phyloP scores from a whole-genome alignment of 2,888 invertebrate genomes.

The Eurois occulta region DNA sequence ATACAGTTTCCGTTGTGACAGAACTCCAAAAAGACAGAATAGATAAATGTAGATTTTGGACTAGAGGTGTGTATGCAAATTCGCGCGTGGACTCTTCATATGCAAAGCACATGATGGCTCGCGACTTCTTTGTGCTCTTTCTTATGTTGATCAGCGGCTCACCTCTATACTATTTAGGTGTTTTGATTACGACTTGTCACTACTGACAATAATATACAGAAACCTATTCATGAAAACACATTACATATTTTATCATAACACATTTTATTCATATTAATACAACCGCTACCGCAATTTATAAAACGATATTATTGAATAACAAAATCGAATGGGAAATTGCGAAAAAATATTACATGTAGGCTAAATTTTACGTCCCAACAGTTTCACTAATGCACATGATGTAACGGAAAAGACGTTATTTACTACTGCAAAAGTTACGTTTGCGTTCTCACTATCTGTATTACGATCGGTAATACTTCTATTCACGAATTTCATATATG shows the following conservation, averaged over 20 bases:
- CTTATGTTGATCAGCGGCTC: constrained; percentile 79
- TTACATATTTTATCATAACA: constrained; percentile 44
- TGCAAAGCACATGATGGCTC: constrained; percentile 84
- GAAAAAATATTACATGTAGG: constrained; percentile 52
- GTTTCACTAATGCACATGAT: constrained; percentile 46
- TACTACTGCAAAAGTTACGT: constrained; percentile 66
- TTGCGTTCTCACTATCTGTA: constrained; percentile 73
- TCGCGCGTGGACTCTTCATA: constrained; percentile 89
- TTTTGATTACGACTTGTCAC: constrained; percentile 69
- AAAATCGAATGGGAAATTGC: constrained; percentile 52
- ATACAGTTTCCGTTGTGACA: constrained; percentile 57
- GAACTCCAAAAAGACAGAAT: constrained; percentile 71
- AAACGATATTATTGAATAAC: constrained; percentile 42
- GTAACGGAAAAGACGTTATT: constrained; percentile 69
- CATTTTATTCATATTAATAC: constrained; percentile 50
- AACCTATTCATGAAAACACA: constrained; percentile 36
- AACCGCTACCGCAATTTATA: constrained; percentile 47
- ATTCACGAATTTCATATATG: constrained; percentile 85
- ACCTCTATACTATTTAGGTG: constrained; percentile 69
- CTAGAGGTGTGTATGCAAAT: constrained; percentile 86
- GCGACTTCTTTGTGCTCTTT: constrained; percentile 80
- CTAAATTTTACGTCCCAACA: constrained; percentile 58
- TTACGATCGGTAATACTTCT: constrained; percentile 79
- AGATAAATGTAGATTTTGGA: constrained; percentile 83
- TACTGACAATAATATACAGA: constrained; percentile 60